Conservation (phyloP, 2,888 invertebrate species). For the Patella ulyssiponensis region DNA sequence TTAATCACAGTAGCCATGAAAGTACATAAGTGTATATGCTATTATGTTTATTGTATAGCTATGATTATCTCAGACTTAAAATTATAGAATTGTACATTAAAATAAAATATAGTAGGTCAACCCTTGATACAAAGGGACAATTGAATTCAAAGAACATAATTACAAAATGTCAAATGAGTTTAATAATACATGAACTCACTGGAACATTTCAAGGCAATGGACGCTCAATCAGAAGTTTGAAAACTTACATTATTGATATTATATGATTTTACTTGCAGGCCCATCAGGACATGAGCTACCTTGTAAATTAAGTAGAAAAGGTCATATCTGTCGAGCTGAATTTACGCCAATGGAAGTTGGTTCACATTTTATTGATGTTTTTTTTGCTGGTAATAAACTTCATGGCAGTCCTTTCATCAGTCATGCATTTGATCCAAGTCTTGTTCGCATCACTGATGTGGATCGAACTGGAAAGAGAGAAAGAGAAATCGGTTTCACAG, state of each 20-base stretch:
- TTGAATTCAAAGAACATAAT: too few relatives aligned
- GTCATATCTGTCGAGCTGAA: conserved; percentile 60
- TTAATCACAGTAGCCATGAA: too few relatives aligned
- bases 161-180: too few relatives aligned
- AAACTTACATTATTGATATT: not conserved
- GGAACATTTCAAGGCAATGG: too few relatives aligned
- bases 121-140: too few relatives aligned
- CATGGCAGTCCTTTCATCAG: conserved; percentile 94
- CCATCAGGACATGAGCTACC: conserved; percentile 43
- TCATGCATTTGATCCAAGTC: conserved; percentile 92
- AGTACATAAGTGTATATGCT: too few relatives aligned
- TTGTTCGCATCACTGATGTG: conserved; percentile 79
- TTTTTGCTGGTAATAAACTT: conserved; percentile 89
- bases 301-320: conserved; percentile 35
- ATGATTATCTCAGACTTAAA: too few relatives aligned
- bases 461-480: conserved; percentile 60
- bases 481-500: conserved; percentile 57
- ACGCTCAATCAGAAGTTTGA: too few relatives aligned
- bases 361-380: conserved; percentile 89
- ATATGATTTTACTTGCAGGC: conserved; percentile 23
- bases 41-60: too few relatives aligned
- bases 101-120: too few relatives aligned
- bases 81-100: too few relatives aligned
- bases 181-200: too few relatives aligned
- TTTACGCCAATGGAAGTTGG: conserved; percentile 92